These are phyloP conservation scores for Neoarius graeffei DNA, from an alignment of 2,113 vertebrate species.

Conservation along the genomic window DNA sequence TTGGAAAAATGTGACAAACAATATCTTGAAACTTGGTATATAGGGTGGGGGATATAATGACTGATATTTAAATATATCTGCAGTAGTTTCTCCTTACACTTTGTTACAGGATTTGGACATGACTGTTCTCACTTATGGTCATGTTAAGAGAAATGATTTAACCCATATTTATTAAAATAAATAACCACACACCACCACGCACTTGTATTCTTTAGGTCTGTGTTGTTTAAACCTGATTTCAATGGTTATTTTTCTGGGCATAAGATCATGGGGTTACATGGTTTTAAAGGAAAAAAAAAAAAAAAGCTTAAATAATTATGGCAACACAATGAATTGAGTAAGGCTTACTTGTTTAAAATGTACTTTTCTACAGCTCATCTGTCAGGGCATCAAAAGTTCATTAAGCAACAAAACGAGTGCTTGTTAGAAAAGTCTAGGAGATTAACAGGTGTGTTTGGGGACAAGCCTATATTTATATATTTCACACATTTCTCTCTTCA, in stretches of 20 bases:
- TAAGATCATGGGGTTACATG: neutral
- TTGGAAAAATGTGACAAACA: too few relatives aligned
- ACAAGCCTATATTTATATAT: neutral
- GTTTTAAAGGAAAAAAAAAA: neutral
- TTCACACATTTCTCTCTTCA: slow-evolving; percentile 8
- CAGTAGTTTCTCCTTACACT: too few relatives aligned
- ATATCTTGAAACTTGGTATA: too few relatives aligned
- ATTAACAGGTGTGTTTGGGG: neutral
- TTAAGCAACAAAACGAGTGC: neutral
- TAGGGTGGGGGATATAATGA: too few relatives aligned
- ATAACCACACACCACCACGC: too few relatives aligned
- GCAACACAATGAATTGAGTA: neutral
- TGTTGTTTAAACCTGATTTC: slow-evolving; percentile 30
- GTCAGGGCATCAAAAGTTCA: neutral
- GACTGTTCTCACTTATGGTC: neutral
- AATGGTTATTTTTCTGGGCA: neutral
- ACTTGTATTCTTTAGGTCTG: neutral
- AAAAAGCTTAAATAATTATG: neutral
- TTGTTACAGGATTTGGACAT: neutral
- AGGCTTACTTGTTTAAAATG: neutral
- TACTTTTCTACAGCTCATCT: neutral
- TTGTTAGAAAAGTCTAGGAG: neutral
- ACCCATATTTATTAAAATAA: too few relatives aligned
- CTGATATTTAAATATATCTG: too few relatives aligned
- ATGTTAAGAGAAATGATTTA: neutral